A percentile compares a stretch with the other conserved stretches of the same genome.
phyloP scores from a whole-genome alignment of 2,888 invertebrate species.

The Neria commutata region DNA sequence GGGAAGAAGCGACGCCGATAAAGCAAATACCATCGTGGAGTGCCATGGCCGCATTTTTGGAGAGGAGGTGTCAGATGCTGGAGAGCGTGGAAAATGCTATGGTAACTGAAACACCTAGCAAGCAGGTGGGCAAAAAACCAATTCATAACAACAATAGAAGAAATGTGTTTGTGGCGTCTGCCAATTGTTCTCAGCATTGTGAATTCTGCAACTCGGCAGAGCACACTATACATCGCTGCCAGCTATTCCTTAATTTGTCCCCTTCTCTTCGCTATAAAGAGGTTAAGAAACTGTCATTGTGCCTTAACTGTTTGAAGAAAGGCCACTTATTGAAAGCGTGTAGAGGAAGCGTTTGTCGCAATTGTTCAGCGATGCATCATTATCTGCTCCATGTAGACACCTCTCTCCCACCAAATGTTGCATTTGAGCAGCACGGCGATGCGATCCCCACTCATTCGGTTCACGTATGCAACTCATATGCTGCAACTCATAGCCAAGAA shows the following conservation, averaged over 20 bases:
- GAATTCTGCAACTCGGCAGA: too few species aligned
- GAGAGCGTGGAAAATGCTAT: constrained; percentile 22
- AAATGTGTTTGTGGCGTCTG: too few species aligned
- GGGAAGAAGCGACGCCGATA: constrained; percentile 23
- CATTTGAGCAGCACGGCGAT: too few species aligned
- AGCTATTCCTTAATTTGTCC: neutral
- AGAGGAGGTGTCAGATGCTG: constrained; percentile 18
- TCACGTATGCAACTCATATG: too few species aligned
- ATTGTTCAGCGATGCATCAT: constrained; percentile 28
- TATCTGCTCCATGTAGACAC: constrained; percentile 22
- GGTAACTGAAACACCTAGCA: constrained; percentile 13
- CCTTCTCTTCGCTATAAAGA: constrained; percentile 17
- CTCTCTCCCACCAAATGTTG: too few species aligned
- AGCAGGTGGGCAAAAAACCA: constrained; percentile 22
- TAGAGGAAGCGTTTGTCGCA: constrained; percentile 22
- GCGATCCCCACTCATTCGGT: too few species aligned
- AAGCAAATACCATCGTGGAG: constrained; percentile 19
- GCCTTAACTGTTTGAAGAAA: constrained; percentile 28
- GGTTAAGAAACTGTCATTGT: constrained; percentile 19
- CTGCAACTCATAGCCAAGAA: too few species aligned
- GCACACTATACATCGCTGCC: too few species aligned
- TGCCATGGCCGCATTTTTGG: constrained; percentile 17
- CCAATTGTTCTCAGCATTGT: too few species aligned
- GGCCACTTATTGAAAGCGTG: constrained; percentile 26
- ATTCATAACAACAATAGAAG: too few species aligned